Conservation (phyloP, 2,888 invertebrate species). For the Eilema sororculum region DNA sequence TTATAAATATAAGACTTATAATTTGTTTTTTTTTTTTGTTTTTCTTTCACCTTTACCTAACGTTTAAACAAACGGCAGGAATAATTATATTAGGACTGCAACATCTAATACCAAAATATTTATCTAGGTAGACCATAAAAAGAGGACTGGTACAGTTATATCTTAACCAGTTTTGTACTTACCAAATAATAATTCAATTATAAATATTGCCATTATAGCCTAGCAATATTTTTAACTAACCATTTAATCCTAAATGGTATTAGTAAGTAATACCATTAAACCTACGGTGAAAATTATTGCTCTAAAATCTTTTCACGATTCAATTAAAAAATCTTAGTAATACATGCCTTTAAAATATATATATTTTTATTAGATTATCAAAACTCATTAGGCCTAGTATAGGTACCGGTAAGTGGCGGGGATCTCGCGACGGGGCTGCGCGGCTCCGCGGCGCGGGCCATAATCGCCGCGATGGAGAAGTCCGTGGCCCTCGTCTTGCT, state of each 20-base stretch:
- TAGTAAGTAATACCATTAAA: background rate
- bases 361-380: background rate
- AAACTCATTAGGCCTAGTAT: constrained; percentile 68
- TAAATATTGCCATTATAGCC: background rate
- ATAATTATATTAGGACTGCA: background rate
- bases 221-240: background rate
- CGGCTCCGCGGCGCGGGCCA: constrained; percentile 89
- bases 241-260: background rate
- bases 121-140: background rate
- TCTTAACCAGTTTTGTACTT: background rate
- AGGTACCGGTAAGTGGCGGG: constrained; percentile 77
- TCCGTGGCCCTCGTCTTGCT: constrained; percentile 92
- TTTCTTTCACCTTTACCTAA: no score
- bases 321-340: background rate
- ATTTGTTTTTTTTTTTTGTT: no score
- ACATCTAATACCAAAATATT: background rate
- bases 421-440: constrained; percentile 81
- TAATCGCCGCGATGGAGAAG: constrained; percentile 98
- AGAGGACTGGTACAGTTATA: background rate
- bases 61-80: background rate
- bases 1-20: no score
- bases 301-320: background rate
- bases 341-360: background rate
- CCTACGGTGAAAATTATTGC: background rate
- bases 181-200: no score